A percentile compares a stretch with the other conserved stretches of the same genome.
Evolutionary conservation across 2,113 vertebrate genomes (phyloP).

Genomic region (Cettia cetti): DNA sequence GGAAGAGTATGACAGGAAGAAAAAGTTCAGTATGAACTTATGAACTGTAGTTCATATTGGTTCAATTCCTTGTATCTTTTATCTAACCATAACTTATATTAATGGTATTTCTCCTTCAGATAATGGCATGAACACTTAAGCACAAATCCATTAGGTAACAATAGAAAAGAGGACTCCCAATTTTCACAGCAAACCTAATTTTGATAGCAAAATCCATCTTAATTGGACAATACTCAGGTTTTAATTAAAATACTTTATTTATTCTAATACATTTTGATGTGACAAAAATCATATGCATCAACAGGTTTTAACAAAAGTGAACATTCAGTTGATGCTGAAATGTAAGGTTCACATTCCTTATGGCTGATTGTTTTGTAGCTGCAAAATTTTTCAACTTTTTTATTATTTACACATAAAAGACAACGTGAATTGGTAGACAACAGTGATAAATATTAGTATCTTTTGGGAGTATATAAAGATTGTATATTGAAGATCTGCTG

Average conservation of each 20-base stretch:
- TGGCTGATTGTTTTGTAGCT: neutral
- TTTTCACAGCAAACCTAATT: neutral
- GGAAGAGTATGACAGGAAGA: neutral
- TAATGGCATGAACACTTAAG: neutral
- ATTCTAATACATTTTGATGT: neutral
- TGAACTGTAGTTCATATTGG: neutral
- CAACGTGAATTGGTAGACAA: neutral
- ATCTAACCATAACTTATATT: neutral
- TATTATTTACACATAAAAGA: neutral
- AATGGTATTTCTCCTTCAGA: neutral
- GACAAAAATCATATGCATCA: neutral
- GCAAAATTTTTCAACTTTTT: neutral
- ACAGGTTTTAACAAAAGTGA: neutral
- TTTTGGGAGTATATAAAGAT: neutral
- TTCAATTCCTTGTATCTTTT: neutral
- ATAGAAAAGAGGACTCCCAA: neutral
- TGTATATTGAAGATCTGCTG: neutral
- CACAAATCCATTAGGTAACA: neutral
- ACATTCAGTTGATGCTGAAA: neutral
- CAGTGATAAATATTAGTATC: neutral
- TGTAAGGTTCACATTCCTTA: neutral
- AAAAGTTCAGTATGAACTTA: neutral
- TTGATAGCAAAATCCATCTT: neutral
- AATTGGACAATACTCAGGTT: neutral
- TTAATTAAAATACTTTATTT: neutral